phyloP scores from a whole-genome alignment of 1,140 invertebrate species.

The Atta cephalotes region DNA sequence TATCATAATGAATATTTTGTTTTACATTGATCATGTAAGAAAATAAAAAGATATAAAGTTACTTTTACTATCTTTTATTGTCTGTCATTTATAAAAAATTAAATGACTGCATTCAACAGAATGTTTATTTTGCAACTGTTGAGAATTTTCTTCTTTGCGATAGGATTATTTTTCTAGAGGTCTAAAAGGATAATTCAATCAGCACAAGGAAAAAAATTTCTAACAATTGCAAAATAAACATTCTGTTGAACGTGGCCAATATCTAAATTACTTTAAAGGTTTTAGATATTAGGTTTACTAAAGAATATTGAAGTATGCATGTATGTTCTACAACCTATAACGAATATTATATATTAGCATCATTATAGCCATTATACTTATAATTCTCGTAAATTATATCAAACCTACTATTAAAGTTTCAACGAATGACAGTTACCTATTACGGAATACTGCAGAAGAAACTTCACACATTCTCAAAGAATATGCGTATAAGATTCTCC shows the following conservation, averaged over 20 bases:
- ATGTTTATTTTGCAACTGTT: no score
- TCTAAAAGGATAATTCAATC: no score
- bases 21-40: background rate
- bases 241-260: no score
- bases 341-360: background rate
- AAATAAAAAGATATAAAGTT: constrained; percentile 3
- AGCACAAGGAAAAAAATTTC: no score
- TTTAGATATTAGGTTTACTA: background rate
- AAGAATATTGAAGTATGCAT: constrained; percentile 53
- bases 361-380: constrained; percentile 41
- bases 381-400: constrained; percentile 29
- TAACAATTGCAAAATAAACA: no score
- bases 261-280: background rate
- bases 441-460: constrained; percentile 12
- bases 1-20: background rate
- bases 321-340: constrained; percentile 33
- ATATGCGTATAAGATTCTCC: background rate
- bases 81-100: background rate
- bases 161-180: no score
- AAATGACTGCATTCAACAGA: background rate
- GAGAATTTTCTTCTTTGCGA: no score
- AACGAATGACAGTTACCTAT: constrained; percentile 50
- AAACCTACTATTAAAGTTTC: constrained; percentile 60
- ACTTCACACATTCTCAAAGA: constrained; percentile 35
- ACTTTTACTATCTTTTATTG: background rate